A percentile compares a stretch with the other conserved stretches of the same genome.
Conservation (phyloP, 2,797 vertebrate species). For the Fistularia commersonii region DNA sequence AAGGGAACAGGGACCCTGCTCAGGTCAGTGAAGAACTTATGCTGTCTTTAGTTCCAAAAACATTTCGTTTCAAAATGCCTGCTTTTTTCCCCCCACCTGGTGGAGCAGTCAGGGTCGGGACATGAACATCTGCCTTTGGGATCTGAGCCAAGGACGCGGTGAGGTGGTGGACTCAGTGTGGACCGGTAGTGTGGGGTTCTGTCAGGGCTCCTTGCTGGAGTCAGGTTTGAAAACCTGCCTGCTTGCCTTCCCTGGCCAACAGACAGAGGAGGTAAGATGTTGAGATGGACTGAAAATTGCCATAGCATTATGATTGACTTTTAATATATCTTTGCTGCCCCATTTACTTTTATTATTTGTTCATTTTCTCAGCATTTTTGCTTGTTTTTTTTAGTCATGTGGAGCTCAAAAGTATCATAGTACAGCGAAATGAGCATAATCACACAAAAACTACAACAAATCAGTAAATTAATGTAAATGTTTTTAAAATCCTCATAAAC, state of each 20-base stretch:
- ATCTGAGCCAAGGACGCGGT: conserved; percentile 82
- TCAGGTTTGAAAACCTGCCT: conserved; percentile 63
- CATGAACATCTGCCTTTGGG: conserved; percentile 85
- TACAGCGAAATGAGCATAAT: too few relatives aligned
- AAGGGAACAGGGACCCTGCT: conserved; percentile 70
- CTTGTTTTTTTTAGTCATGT: too few relatives aligned
- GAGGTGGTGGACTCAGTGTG: conserved; percentile 72
- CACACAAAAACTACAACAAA: too few relatives aligned
- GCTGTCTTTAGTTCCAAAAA: background rate
- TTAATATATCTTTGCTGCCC: too few relatives aligned
- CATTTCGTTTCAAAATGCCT: background rate
- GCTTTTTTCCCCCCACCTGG: background rate
- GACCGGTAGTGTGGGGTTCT: conserved; percentile 87
- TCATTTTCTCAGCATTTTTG: too few relatives aligned
- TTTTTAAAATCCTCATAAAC: too few relatives aligned
- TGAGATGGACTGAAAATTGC: background rate
- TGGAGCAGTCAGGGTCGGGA: conserved; percentile 88
- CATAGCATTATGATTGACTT: background rate
- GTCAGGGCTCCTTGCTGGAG: conserved; percentile 81
- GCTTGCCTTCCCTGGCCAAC: conserved; percentile 81
- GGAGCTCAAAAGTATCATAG: too few relatives aligned
- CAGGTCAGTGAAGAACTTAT: conserved; percentile 71
- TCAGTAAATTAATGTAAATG: too few relatives aligned
- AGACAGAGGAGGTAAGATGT: conserved; percentile 83
- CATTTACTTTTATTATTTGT: too few relatives aligned